Base-by-base conservation (phyloP, 2,113 vertebrate genomes). In the Gobio gobio region DNA sequence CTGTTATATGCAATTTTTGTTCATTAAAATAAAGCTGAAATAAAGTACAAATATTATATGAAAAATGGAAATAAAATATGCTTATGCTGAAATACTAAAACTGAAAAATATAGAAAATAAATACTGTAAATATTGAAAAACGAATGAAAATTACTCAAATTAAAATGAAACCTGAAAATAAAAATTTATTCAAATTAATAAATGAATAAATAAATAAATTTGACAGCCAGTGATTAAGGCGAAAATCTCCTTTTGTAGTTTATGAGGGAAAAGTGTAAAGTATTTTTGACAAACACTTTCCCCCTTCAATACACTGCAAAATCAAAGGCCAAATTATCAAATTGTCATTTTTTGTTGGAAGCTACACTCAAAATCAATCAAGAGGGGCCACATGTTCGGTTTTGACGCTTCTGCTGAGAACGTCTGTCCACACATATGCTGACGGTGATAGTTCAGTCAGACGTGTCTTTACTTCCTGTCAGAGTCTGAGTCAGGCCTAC, bases 391-490 rank as follows among this genome's bases (percentile, higher is more conserved):
- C 22, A 8, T 73, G 43, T 24, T 10, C 6, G 2, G 20, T 49
- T 29, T 24, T 24, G 51, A 58, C 10, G 10, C n/a, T 63, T 47
- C 78, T 64, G 78, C 58, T 63, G 78, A 79, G 58, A 63, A 26
- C 40, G 29, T n/a, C 10, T 59, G 18, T 58, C 51, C 75, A 22
- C 58, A 63, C 43, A 26, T 29, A 16, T 10, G 40, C 36, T 79
- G 22, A 79, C 5, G 10, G 20, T 45, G 56, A 26, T 63, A 26
- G 63, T 47, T 79, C 10, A 47, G 26, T 78, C 58, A 59, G 54
- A 78, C 6, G 3, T 3, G 20, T 51, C 45, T 49, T 47, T 51
- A 77, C 49, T 2, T 77, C 26, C 47, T 77, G 74, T n/a, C 75
- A 36, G 26, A 77, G 49, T 51, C 74, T 77, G 26, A 76, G 49